These are phyloP conservation scores for Aricia artaxerxes DNA, from an alignment of 2,888 invertebrate genomes.

Conservation along the genomic window DNA sequence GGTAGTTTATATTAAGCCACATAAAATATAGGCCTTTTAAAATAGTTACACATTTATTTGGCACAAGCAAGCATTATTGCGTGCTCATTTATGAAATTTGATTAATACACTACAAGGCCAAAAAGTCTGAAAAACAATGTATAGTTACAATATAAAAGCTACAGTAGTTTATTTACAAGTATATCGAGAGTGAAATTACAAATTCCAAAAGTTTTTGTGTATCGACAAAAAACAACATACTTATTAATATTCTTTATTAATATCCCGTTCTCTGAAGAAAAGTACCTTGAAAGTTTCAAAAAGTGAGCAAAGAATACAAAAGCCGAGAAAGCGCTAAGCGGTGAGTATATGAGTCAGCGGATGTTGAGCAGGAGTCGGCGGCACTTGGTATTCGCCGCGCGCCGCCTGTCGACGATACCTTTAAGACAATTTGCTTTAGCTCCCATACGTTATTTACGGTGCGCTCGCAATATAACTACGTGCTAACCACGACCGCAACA, in stretches of 20 bases:
- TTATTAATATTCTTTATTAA: no score
- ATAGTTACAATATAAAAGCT: no score
- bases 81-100: neutral
- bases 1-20: constrained; percentile 32
- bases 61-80: neutral
- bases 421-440: constrained; percentile 46
- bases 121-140: no score
- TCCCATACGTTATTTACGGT: constrained; percentile 25
- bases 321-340: constrained; percentile 51
- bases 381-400: constrained; percentile 65
- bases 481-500: constrained; percentile 19
- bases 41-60: neutral
- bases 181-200: no score
- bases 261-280: no score
- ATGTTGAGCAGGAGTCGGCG: constrained; percentile 57
- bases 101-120: no score
- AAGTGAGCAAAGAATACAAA: neutral
- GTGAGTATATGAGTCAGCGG: constrained; percentile 67
- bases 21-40: neutral
- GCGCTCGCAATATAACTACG: constrained; percentile 5
- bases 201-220: no score
- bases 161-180: no score
- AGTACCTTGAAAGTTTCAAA: constrained; percentile 38
- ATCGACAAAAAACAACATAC: no score
- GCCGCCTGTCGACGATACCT: constrained; percentile 53